phyloP scores from a whole-genome alignment of 2,888 invertebrate genomes.

The Tinea trinotella region DNA sequence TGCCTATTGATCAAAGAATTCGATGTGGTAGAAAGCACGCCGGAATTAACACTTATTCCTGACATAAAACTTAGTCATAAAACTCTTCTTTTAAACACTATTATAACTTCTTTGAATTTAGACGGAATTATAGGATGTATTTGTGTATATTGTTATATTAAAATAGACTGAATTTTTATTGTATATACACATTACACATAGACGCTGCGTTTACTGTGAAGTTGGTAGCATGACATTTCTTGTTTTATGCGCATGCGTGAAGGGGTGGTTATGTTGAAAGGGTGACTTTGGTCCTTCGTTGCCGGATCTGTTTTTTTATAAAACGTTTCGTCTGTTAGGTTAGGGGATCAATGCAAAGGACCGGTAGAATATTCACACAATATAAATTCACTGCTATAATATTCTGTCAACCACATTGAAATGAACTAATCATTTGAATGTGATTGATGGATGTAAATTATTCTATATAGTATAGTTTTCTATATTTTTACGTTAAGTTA shows the following conservation, averaged over 20 bases:
- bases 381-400: neutral
- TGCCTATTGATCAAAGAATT: conserved; percentile 54
- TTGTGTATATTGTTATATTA: conserved; percentile 45
- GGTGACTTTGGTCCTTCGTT: conserved; percentile 50
- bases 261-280: conserved; percentile 41
- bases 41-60: neutral
- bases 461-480: no score
- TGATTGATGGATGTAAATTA: no score
- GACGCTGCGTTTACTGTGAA: conserved; percentile 60
- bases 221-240: conserved; percentile 51
- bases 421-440: no score
- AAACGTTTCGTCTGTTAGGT: conserved; percentile 11
- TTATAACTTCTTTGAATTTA: conserved; percentile 26
- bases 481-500: no score
- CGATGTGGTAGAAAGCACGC: conserved; percentile 14
- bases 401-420: no score
- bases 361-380: no score
- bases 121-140: conserved; percentile 60
- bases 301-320: conserved; percentile 36
- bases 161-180: conserved; percentile 55
- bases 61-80: neutral
- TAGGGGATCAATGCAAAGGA: conserved; percentile 16
- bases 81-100: neutral
- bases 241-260: conserved; percentile 50
- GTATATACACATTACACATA: conserved; percentile 59